Percentiles rank a stretch among this genome's conserved stretches.
Conservation (phyloP, 2,113 vertebrate genomes). For the Isurus oxyrinchus region DNA sequence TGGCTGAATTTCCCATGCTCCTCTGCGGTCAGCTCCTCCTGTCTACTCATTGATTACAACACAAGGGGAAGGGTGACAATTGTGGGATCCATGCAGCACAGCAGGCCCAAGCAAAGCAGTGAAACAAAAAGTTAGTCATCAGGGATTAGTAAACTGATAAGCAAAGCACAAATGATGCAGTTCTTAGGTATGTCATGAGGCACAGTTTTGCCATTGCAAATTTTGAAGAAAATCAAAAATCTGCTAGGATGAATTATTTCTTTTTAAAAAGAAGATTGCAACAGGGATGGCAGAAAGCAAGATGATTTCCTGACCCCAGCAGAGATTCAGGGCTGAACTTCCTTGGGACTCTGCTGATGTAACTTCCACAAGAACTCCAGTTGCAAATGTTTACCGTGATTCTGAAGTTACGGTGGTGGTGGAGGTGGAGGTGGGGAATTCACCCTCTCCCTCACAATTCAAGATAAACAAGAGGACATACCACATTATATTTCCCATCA, state of each 20-base stretch:
- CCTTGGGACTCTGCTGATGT: slow-evolving; percentile 46
- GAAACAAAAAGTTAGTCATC: slow-evolving; percentile 30
- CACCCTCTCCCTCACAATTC: background rate
- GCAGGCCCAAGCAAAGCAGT: slow-evolving; percentile 26
- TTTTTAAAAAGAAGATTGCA: slow-evolving; percentile 48
- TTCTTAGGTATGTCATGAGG: slow-evolving; percentile 3
- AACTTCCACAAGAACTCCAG: slow-evolving; percentile 44
- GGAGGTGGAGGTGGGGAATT: background rate
- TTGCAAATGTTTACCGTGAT: slow-evolving; percentile 54
- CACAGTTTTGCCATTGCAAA: background rate
- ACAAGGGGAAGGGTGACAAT: slow-evolving; percentile 38
- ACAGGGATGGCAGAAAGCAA: slow-evolving; percentile 42
- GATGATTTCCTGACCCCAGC: background rate
- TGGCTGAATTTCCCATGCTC: slow-evolving; percentile 94
- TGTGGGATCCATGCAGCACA: slow-evolving; percentile 17
- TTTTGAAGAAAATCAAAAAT: background rate
- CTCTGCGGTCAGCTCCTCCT: slow-evolving; percentile 81
- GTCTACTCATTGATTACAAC: slow-evolving; percentile 65
- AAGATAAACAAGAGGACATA: background rate
- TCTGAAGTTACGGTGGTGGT: slow-evolving; percentile 35
- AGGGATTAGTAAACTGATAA: slow-evolving; percentile 27
- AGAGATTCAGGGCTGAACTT: slow-evolving; percentile 43
- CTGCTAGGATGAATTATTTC: background rate
- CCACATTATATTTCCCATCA: background rate
- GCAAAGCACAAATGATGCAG: background rate